A percentile compares a stretch with the other conserved stretches of the same genome.
Evolutionary conservation across 2,113 vertebrate genomes (phyloP).

Genomic region (Haemorhous mexicanus): DNA sequence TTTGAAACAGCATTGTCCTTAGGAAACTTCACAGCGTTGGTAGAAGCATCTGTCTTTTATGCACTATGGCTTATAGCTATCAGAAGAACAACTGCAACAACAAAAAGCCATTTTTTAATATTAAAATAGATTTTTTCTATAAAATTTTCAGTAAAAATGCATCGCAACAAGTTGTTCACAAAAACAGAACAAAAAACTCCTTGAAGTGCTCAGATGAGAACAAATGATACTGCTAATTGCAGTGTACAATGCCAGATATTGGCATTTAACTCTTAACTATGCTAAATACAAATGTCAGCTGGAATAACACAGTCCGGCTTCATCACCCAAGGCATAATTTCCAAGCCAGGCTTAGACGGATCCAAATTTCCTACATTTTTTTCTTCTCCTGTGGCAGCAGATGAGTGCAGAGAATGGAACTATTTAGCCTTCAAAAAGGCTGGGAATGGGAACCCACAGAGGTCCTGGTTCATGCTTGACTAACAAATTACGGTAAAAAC

Average conservation of each 20-base stretch:
- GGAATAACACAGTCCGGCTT: conserved; percentile 37
- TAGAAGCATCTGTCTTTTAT: not conserved
- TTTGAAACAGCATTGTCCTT: not conserved
- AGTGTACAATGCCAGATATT: conserved; percentile 17
- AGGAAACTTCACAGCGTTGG: not conserved
- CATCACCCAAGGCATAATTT: conserved; percentile 44
- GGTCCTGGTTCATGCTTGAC: conserved; percentile 59
- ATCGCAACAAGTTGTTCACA: not conserved
- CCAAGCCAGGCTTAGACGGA: conserved; percentile 5
- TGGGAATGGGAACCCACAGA: conserved; percentile 45
- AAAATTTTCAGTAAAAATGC: not conserved
- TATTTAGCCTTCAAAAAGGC: conserved; percentile 34
- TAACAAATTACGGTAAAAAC: conserved; percentile 61
- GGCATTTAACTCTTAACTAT: conserved; percentile 13
- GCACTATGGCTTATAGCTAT: not conserved
- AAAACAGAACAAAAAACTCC: not conserved
- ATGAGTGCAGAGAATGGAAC: conserved; percentile 32
- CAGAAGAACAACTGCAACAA: not conserved
- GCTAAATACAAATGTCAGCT: conserved; percentile 25
- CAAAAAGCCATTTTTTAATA: not conserved
- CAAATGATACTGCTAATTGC: conserved; percentile 34
- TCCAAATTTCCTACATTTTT: conserved; percentile 55
- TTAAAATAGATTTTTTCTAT: not conserved
- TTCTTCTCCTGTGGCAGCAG: conserved; percentile 45
- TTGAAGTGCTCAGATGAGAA: conserved; percentile 2